Base-by-base conservation (phyloP, 1,140 invertebrate species). In the Lepidurus apus region DNA sequence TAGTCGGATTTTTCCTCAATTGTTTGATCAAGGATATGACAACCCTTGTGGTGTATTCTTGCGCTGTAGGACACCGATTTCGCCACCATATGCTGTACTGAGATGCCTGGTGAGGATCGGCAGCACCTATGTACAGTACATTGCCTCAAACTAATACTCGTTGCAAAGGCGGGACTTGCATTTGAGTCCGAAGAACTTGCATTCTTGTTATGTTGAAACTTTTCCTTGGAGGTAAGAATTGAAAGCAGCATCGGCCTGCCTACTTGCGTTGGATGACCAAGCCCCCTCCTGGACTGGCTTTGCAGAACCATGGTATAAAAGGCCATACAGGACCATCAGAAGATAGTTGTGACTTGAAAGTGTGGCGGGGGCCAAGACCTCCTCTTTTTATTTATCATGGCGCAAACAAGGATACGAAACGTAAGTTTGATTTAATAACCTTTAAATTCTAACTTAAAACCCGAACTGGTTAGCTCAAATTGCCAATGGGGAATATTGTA, bases 371-470 rank as follows among this genome's bases (percentile, higher is more conserved):
- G 53, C 53, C 53, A 65, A 65, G 53, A 65, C 53, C n/a, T 65
- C 53, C 53, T 65, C 9, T 65, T 47, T 65, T 65, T 65, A 65
- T 65, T 65, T 65, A 65, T 65, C 53, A 65, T 65, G 53, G 53
- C 53, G 53, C 53, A 65, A 65, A n/a, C 53, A 65, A 65, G 53
- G 53, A 65, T 65, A 65, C 53, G 53, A 65, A 65, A 65, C 53
- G 53, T 65, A 65, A 65, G 53, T 65, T 65, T n/a, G 17, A 65
- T 11, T 65, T 65, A 65, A 65, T 1, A 65, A 65, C 21, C 53
- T 65, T n/a, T n/a, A 47, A 65, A 4, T 65, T 65, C 17, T n/a
- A 21, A 13, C 53, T 65, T n/a, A 65, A 65, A 65, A 65, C 21
- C 21, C 21, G 6, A 21, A 21, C 21, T 65, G 17, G 53, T 65